Percentiles rank a stretch among this genome's conserved stretches.
Evolutionary conservation across 2,113 vertebrate genomes (phyloP).

Genomic region (Myotis lucifugus): DNA sequence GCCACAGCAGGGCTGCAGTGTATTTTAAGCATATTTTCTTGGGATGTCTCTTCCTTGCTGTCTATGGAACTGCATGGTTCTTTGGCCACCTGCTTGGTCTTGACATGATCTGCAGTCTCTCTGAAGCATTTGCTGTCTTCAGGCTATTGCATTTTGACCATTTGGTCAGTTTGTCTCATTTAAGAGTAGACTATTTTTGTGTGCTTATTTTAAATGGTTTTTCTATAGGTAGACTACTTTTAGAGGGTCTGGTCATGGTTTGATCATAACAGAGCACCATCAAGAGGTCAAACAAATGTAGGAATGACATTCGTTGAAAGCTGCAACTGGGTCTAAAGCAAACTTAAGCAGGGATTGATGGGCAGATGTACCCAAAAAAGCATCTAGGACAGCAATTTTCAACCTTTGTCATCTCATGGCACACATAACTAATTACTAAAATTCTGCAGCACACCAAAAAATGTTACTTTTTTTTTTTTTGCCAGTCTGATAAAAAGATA

Average conservation of each 20-base stretch:
- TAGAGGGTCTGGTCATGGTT: background rate
- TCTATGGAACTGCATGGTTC: constrained; percentile 77
- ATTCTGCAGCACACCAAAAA: background rate
- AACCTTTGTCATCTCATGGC: background rate
- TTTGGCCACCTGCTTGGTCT: constrained; percentile 78
- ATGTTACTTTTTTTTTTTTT: background rate
- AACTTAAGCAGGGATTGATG: background rate
- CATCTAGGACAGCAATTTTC: background rate
- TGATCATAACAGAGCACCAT: background rate
- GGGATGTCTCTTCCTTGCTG: constrained; percentile 66
- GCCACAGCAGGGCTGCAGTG: background rate
- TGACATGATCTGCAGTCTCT: constrained; percentile 72
- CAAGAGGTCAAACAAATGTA: constrained; percentile 11
- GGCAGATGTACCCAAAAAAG: background rate
- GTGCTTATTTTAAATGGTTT: constrained; percentile 37
- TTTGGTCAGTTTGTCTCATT: constrained; percentile 39
- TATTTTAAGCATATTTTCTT: constrained; percentile 74
- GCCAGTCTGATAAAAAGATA: background rate
- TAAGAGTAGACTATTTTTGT: constrained; percentile 32
- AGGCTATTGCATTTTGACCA: constrained; percentile 61
- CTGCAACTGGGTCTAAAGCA: background rate
- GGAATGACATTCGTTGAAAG: constrained; percentile 40
- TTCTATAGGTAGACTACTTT: background rate
- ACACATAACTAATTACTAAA: background rate
- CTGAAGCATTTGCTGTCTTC: constrained; percentile 68